phyloP scores from a whole-genome alignment of 2,888 invertebrate species.

The Psylliodes chrysocephalus region DNA sequence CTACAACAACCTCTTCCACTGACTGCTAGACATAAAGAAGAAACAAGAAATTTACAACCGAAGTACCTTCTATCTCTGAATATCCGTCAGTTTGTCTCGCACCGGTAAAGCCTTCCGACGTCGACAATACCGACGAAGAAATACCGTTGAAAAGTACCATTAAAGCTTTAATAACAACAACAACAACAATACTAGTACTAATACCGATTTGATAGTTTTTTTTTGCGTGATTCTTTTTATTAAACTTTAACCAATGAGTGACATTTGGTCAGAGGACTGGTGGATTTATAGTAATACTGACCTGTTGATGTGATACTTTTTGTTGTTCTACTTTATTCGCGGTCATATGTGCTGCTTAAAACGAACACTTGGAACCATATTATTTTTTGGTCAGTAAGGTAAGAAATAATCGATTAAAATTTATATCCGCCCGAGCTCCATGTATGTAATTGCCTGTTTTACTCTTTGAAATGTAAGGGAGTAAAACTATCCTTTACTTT shows the following conservation, averaged over 20 bases:
- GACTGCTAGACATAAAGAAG: neutral
- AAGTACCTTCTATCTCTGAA: neutral
- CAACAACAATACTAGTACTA: no score
- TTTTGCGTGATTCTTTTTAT: neutral
- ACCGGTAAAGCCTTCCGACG: neutral
- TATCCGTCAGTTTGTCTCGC: neutral
- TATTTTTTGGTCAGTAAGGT: constrained; percentile 2
- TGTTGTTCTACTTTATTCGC: constrained; percentile 16
- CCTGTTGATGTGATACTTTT: neutral
- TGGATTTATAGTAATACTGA: constrained; percentile 6
- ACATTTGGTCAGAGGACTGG: constrained; percentile 2
- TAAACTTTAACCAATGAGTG: constrained; percentile 11
- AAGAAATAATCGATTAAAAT: no score
- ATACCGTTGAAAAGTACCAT: neutral
- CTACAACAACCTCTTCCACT: neutral
- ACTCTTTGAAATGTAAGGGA: no score
- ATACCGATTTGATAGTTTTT: neutral
- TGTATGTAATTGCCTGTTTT: no score
- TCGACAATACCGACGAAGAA: neutral
- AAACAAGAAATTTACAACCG: neutral
- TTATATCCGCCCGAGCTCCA: no score
- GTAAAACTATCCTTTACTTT: no score
- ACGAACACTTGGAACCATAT: neutral
- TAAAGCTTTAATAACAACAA: neutral
- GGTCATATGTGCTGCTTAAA: constrained; percentile 10